phyloP scores from a whole-genome alignment of 2,113 vertebrate species.

The Todiramphus saurophagus region DNA sequence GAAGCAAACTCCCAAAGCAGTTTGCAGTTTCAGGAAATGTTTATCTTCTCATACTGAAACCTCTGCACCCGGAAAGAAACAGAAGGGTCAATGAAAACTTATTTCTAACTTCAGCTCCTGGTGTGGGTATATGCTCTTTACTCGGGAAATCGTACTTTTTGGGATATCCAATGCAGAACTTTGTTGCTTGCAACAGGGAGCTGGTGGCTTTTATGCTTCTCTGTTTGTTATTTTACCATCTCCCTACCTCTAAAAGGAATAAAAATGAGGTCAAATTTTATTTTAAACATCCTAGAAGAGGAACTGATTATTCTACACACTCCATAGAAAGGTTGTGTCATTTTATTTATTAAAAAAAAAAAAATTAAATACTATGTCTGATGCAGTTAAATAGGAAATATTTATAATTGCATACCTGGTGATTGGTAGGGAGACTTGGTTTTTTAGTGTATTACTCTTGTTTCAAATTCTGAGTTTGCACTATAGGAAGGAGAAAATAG shows the following conservation, averaged over 20 bases:
- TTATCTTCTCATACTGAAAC: not conserved
- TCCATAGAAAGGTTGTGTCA: not conserved
- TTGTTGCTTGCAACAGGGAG: not conserved
- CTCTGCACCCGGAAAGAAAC: not conserved
- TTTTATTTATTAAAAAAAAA: not conserved
- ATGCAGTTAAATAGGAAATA: not conserved
- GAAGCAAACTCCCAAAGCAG: not conserved
- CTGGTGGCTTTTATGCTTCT: not conserved
- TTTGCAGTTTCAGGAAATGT: not conserved
- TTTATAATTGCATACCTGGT: not conserved
- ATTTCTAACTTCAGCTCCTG: not conserved
- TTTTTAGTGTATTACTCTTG: not conserved
- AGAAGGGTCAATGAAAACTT: not conserved
- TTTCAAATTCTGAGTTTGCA: not conserved
- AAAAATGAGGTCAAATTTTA: not conserved
- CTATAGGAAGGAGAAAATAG: not conserved
- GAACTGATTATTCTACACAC: not conserved
- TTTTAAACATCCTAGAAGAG: not conserved
- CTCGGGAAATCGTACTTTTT: not conserved
- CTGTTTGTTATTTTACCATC: not conserved
- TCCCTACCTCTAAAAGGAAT: not conserved
- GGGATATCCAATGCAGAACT: not conserved
- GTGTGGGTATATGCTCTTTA: not conserved
- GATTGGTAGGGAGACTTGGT: not conserved
- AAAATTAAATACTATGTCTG: not conserved